Percentiles rank a stretch among this genome's conserved stretches.
These are phyloP conservation scores for Trachelus stipa DNA, from an alignment of 2,888 invertebrate genomes.

Conservation along the genomic window DNA sequence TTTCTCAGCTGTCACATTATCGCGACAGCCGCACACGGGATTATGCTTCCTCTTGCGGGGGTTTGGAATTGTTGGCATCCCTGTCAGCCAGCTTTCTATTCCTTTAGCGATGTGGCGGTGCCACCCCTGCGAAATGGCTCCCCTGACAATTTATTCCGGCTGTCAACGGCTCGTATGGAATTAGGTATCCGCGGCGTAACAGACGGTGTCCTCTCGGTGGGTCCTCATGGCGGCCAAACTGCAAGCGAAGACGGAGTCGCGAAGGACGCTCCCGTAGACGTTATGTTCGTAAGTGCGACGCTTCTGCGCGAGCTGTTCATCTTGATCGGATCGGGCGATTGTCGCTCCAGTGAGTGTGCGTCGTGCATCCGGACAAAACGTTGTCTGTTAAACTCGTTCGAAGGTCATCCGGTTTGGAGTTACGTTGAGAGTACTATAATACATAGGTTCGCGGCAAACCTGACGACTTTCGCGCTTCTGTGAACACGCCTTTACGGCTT, in stretches of 20 bases:
- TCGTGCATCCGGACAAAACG: background rate
- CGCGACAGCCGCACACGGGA: slow-evolving; percentile 46
- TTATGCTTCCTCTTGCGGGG: background rate
- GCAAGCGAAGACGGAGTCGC: background rate
- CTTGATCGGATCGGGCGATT: background rate
- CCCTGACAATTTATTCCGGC: slow-evolving; percentile 32
- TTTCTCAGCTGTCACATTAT: slow-evolving; percentile 59
- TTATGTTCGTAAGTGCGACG: background rate
- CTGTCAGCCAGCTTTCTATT: slow-evolving; percentile 16
- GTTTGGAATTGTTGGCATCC: slow-evolving; percentile 3
- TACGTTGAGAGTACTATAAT: background rate
- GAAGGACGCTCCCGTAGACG: background rate
- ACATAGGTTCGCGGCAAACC: background rate
- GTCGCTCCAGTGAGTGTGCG: background rate
- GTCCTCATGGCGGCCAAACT: background rate
- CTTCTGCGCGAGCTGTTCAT: background rate
- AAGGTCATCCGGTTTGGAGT: slow-evolving; percentile 43
- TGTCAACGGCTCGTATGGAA: slow-evolving; percentile 17
- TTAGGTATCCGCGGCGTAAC: slow-evolving; percentile 18
- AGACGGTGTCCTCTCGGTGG: background rate
- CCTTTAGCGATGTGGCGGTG: slow-evolving; percentile 20
- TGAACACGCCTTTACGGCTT: background rate
- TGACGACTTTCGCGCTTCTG: background rate
- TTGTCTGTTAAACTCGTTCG: slow-evolving; percentile 41
- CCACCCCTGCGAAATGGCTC: slow-evolving; percentile 25